Percentiles rank a stretch among this genome's conserved stretches.
These are phyloP conservation scores for Batillaria attramentaria DNA, from an alignment of 1,140 invertebrate species.

Conservation along the genomic window DNA sequence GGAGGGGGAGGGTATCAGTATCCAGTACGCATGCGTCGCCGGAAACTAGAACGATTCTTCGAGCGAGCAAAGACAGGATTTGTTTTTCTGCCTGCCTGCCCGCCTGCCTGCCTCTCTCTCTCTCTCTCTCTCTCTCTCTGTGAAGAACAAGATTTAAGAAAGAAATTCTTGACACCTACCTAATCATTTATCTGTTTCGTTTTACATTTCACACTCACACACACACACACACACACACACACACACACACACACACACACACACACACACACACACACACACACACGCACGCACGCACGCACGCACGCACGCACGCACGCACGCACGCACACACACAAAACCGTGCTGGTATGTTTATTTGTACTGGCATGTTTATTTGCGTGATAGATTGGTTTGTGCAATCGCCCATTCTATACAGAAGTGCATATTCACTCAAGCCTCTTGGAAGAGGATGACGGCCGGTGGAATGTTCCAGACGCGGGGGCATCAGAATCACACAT, in stretches of 20 bases:
- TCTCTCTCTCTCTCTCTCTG: not conserved
- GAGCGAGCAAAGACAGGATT: not conserved
- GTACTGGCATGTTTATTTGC: too few relatives aligned
- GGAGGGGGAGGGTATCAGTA: too few relatives aligned
- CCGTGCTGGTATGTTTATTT: too few relatives aligned
- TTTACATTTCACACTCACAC: not conserved
- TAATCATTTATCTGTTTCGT: not conserved
- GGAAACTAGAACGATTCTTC: too few relatives aligned
- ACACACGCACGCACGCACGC: not conserved
- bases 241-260: constrained; percentile 8
- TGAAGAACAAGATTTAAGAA: not conserved
- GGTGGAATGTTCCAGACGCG: not conserved
- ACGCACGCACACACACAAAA: too few relatives aligned
- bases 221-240: constrained; percentile 14
- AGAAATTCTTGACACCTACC: not conserved
- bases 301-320: too few relatives aligned
- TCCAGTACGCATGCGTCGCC: too few relatives aligned
- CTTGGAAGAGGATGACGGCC: not conserved
- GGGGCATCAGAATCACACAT: not conserved
- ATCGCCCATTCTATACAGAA: too few relatives aligned
- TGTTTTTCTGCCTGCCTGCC: not conserved
- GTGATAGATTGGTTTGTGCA: too few relatives aligned
- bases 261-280: constrained; percentile 5
- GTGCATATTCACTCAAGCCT: too few relatives aligned
- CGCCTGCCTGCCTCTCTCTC: not conserved